Conservation (phyloP, 2,113 vertebrate species). For the Salvelinus sp. region DNA sequence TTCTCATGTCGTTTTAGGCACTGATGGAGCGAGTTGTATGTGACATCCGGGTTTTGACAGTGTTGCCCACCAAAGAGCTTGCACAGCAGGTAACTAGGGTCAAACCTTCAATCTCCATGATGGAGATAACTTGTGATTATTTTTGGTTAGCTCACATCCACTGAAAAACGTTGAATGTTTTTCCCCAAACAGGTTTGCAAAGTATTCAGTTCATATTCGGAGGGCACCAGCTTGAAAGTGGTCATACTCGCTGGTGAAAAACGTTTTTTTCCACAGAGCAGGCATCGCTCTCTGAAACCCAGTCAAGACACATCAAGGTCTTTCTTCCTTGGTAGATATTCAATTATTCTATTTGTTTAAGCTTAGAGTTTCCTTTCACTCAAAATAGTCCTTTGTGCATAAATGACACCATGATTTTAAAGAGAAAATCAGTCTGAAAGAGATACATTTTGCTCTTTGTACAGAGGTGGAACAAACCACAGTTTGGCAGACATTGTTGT, state of each 20-base stretch:
- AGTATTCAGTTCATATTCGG: constrained; percentile 85
- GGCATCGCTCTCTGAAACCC: constrained; percentile 80
- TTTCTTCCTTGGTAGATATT: too few species aligned
- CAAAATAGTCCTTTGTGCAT: not conserved
- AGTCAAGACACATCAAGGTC: constrained; percentile 63
- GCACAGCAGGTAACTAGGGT: constrained; percentile 84
- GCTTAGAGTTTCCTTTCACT: not conserved
- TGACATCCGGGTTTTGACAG: constrained; percentile 83
- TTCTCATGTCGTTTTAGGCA: constrained; percentile 66
- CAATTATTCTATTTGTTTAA: not conserved
- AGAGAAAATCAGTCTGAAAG: not conserved
- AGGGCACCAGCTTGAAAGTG: constrained; percentile 81
- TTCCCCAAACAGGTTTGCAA: constrained; percentile 80
- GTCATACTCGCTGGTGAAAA: constrained; percentile 85
- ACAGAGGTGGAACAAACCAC: constrained; percentile 67
- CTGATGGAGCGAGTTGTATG: constrained; percentile 83
- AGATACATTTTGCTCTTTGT: not conserved
- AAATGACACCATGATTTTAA: not conserved
- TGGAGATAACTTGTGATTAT: not conserved
- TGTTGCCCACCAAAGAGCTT: constrained; percentile 95
- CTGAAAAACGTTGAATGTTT: not conserved
- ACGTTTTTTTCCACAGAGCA: constrained; percentile 85
- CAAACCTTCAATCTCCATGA: not conserved
- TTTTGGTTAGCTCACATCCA: not conserved
- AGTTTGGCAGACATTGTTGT: constrained; percentile 91